Percentiles rank a stretch among this genome's conserved stretches.
phyloP scores from a whole-genome alignment of 2,797 vertebrate genomes.

The Buphagus erythrorhynchus region DNA sequence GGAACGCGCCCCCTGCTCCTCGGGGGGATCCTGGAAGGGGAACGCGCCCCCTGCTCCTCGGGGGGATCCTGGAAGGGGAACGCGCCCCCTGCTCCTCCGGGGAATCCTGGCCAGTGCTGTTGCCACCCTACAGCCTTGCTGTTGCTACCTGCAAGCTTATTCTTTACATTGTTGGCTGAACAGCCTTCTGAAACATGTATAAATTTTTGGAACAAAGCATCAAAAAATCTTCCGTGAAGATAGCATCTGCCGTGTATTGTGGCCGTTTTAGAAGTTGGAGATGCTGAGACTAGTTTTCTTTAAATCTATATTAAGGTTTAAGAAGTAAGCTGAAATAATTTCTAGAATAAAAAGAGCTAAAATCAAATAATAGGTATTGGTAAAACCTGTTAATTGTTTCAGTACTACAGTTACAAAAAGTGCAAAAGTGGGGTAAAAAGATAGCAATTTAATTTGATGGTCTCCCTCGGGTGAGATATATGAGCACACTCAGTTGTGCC shows the following conservation, averaged over 20 bases:
- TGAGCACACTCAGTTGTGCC: background rate
- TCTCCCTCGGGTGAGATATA: background rate
- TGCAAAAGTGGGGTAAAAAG: background rate
- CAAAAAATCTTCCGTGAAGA: fast-evolving
- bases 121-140: too few species aligned
- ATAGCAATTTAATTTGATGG: background rate
- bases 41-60: too few species aligned
- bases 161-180: background rate
- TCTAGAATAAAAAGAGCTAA: background rate
- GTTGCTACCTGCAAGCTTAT: background rate
- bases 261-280: background rate
- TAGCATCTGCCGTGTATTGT: background rate
- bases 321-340: background rate
- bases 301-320: background rate
- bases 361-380: background rate
- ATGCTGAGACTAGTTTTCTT: background rate
- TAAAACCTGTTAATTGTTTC: background rate
- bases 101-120: background rate
- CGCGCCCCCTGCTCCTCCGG: too few species aligned
- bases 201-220: background rate
- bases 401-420: background rate
- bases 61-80: too few species aligned
- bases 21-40: background rate
- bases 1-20: background rate
- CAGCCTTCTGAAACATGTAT: background rate